A percentile compares a stretch with the other conserved stretches of the same genome.
Conservation (phyloP, 2,113 vertebrate species). For the Astur gentilis region DNA sequence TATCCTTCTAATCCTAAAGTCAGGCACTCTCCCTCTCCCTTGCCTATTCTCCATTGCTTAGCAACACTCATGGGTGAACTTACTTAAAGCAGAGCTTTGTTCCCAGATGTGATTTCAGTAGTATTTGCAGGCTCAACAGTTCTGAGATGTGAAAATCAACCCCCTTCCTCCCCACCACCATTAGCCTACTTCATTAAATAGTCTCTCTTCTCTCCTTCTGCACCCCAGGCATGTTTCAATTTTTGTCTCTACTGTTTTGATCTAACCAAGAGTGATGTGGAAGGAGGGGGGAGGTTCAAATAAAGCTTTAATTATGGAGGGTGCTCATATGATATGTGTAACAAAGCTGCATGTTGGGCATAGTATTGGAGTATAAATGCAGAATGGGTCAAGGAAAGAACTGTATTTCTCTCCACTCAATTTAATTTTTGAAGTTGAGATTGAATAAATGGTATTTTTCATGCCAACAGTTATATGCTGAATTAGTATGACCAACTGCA, state of each 20-base stretch:
- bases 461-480: background rate
- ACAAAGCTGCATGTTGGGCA: background rate
- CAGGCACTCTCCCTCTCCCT: slow-evolving; percentile 11
- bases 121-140: slow-evolving; percentile 29
- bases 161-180: background rate
- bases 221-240: background rate
- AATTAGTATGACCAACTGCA: background rate
- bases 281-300: slow-evolving; percentile 2
- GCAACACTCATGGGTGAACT: slow-evolving; percentile 66
- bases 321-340: background rate
- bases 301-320: slow-evolving; percentile 31
- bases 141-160: slow-evolving; percentile 21
- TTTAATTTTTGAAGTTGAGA: background rate
- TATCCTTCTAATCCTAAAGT: slow-evolving; percentile 1
- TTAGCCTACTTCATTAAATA: slow-evolving; percentile 4
- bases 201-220: background rate
- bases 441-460: background rate
- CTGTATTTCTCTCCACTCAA: background rate
- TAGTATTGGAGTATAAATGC: background rate
- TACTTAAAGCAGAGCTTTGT: slow-evolving; percentile 42
- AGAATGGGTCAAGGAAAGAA: background rate
- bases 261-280: slow-evolving; percentile 30
- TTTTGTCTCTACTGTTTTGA: slow-evolving; percentile 30
- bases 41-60: slow-evolving; percentile 60
- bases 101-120: slow-evolving; percentile 50